A percentile compares a stretch with the other conserved stretches of the same genome.
Conservation (phyloP, 2,113 vertebrate genomes). For the Atherinomorus stipes region DNA sequence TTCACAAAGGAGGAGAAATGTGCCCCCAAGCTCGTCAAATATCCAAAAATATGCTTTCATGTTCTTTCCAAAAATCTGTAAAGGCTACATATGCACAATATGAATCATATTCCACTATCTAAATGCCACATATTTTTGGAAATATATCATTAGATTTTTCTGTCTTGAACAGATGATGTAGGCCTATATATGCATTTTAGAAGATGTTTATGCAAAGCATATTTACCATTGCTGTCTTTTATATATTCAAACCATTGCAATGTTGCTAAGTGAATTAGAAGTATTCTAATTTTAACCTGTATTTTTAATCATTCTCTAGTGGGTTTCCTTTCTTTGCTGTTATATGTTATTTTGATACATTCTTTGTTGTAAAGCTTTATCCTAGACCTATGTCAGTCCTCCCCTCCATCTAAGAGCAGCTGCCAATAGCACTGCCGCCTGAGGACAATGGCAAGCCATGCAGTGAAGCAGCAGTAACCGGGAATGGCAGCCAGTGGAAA, state of each 20-base stretch:
- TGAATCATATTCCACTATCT: not conserved
- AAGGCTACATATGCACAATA: not conserved
- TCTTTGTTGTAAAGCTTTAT: constrained; percentile 39
- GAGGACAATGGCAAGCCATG: constrained; percentile 46
- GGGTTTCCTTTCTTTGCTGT: not conserved
- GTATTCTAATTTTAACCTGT: too few relatives aligned
- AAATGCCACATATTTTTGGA: not conserved
- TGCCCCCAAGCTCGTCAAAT: not conserved
- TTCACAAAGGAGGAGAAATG: constrained; percentile 14
- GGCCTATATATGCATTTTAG: not conserved
- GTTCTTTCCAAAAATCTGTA: not conserved
- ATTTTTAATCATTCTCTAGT: too few relatives aligned
- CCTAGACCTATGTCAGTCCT: constrained; percentile 13
- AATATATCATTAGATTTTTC: not conserved
- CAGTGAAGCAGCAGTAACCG: constrained; percentile 42
- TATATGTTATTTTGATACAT: constrained; percentile 4
- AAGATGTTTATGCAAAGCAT: not conserved
- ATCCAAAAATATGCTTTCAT: not conserved
- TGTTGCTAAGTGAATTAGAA: too few relatives aligned
- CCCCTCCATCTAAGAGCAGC: constrained; percentile 41
- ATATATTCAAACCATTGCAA: too few relatives aligned
- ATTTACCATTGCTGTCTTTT: not conserved
- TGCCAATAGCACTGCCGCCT: constrained; percentile 33
- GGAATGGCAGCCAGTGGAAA: constrained; percentile 56
- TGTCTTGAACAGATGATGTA: not conserved